phyloP scores from a whole-genome alignment of 2,113 vertebrate genomes.

The Pterocles orientalis region DNA sequence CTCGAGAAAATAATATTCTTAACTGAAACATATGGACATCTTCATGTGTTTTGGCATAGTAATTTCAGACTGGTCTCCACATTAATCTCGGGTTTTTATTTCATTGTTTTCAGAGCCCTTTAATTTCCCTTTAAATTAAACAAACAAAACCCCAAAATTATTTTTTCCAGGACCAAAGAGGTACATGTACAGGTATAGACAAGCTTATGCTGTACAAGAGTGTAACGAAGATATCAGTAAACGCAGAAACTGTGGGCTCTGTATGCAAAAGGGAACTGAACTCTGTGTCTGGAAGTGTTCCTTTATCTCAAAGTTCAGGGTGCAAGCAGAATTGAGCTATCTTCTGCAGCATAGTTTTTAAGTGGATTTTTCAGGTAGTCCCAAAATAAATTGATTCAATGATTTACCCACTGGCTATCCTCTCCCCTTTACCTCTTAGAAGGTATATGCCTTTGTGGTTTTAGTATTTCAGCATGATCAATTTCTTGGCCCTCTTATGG shows the following conservation, averaged over 20 bases:
- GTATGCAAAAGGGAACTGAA: background rate
- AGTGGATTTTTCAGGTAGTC: background rate
- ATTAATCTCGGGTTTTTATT: slow-evolving; percentile 4
- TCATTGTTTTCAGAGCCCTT: background rate
- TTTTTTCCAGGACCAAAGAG: background rate
- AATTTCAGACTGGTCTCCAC: background rate
- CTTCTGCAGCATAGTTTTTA: background rate
- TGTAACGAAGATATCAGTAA: background rate
- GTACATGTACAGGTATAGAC: background rate
- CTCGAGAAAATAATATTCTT: background rate
- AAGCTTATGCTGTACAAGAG: background rate
- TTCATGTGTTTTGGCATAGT: background rate
- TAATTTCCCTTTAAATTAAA: background rate
- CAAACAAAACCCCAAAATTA: background rate
- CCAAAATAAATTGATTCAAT: background rate
- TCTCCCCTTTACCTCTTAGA: background rate
- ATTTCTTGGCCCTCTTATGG: background rate
- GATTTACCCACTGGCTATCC: background rate
- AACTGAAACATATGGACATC: background rate
- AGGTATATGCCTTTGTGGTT: background rate
- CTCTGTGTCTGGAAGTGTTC: background rate
- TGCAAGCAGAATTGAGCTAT: background rate
- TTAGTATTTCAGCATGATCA: background rate
- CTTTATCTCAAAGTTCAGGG: background rate
- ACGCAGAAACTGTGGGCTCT: background rate